These are phyloP conservation scores for Mylabris phalerata DNA, from an alignment of 1,140 invertebrate genomes.

Conservation along the genomic window DNA sequence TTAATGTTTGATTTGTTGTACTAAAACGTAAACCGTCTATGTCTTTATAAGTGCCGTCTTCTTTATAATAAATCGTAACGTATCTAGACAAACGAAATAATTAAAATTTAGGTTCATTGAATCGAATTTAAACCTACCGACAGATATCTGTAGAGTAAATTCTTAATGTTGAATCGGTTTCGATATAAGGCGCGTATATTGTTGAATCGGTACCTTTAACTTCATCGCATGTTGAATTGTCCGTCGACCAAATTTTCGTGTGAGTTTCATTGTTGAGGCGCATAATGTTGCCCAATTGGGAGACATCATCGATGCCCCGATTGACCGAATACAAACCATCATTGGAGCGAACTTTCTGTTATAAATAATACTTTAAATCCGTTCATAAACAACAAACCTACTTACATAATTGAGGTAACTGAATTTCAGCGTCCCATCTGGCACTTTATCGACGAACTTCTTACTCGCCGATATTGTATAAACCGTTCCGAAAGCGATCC, in stretches of 20 bases:
- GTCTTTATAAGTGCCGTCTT: slow-evolving; percentile 19
- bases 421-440: slow-evolving; percentile 38
- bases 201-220: slow-evolving; percentile 53
- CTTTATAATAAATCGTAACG: slow-evolving; percentile 18
- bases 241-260: slow-evolving; percentile 41
- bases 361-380: slow-evolving; percentile 1
- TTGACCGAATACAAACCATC: slow-evolving; percentile 49
- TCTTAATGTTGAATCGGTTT: slow-evolving; percentile 42
- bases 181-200: slow-evolving; percentile 51
- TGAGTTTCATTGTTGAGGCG: slow-evolving; percentile 44
- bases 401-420: slow-evolving; percentile 50
- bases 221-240: slow-evolving; percentile 43
- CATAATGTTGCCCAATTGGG: slow-evolving; percentile 47
- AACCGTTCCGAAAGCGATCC: not conserved
- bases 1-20: slow-evolving; percentile 15
- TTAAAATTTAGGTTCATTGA: not conserved
- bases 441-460: slow-evolving; percentile 15
- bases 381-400: slow-evolving; percentile 9
- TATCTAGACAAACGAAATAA: slow-evolving; percentile 16
- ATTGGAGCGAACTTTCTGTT: slow-evolving; percentile 48
- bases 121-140: slow-evolving; percentile 41
- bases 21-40: slow-evolving; percentile 24
- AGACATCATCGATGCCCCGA: slow-evolving; percentile 45
- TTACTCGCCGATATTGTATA: slow-evolving; percentile 7
- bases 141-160: slow-evolving; percentile 54